Conservation (phyloP, 2,797 vertebrate species). For the Distichodus sexfasciatus region DNA sequence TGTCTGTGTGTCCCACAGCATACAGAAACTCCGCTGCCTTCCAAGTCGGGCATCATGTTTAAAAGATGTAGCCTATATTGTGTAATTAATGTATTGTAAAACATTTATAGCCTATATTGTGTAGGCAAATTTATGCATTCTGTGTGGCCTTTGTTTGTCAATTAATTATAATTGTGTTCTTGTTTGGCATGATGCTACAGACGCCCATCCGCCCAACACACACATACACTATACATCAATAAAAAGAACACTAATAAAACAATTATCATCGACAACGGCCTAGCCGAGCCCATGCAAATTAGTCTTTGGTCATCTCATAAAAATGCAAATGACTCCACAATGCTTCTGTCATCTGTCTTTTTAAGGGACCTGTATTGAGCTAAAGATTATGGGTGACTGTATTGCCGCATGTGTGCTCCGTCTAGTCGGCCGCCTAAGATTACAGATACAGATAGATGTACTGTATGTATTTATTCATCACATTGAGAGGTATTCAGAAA, state of each 20-base stretch:
- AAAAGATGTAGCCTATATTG: no score
- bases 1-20: background rate
- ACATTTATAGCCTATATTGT: background rate
- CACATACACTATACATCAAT: background rate
- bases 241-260: background rate
- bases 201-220: background rate
- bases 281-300: background rate
- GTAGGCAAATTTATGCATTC: background rate
- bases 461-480: background rate
- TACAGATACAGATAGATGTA: background rate
- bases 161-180: no score
- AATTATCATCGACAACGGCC: background rate
- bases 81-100: background rate
- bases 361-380: background rate
- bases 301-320: slow-evolving; percentile 3
- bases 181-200: background rate
- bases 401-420: background rate
- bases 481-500: slow-evolving; percentile 5
- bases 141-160: background rate
- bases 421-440: background rate
- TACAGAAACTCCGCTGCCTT: slow-evolving; percentile 5
- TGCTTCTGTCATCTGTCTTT: slow-evolving; percentile 1
- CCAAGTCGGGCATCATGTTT: no score
- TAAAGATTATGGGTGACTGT: background rate
- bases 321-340: slow-evolving; percentile 1